Base-by-base conservation (phyloP, 2,888 invertebrate genomes). In the Ditula angustiorana region DNA sequence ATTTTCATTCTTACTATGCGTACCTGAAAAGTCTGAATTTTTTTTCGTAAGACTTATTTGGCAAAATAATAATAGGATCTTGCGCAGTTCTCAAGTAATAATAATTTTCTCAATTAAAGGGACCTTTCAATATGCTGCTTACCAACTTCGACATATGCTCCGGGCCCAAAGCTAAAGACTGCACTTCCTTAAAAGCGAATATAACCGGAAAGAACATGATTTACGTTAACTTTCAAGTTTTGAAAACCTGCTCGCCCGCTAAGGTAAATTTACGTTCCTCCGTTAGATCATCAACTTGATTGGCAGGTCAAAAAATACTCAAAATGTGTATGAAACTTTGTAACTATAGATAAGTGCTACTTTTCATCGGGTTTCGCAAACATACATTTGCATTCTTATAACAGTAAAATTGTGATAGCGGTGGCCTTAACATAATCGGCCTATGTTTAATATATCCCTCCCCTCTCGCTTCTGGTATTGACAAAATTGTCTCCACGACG, bases 71-170 rank as follows among this genome's bases (percentile, higher is more conserved):
- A 41, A 16, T 41, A n/a, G 19, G 10, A 19, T 19, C 13, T 7
- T 16, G n/a, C n/a, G n/a, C n/a, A n/a, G n/a, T n/a, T n/a, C n/a
- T n/a, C n/a, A n/a, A n/a, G n/a, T n/a, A n/a, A n/a, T n/a, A n/a
- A n/a, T n/a, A n/a, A n/a, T 46, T 46, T 49, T 28, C 7, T 16
- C 8, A 37, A 16, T 46, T 21, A 3, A 21, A 57, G 57, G 57
- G 57, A 11, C 57, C 57, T 5, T 57, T 46, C 46, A 21, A 46
- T 10, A 21, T 57, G 57, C 16, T 5, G 28, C n/a, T 57, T 13
- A 41, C 44, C 13, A 11, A 8, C 1, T 30, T 21, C 5, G 44
- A 21, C 1, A n/a, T 46, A n/a, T 57, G 57, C 13, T 19, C 24
- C 13, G 44, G 44, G 13, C 57, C 57, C 1, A 57, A 57, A 21